phyloP scores from a whole-genome alignment of 2,888 invertebrate species.

The Ethmia dodecea region DNA sequence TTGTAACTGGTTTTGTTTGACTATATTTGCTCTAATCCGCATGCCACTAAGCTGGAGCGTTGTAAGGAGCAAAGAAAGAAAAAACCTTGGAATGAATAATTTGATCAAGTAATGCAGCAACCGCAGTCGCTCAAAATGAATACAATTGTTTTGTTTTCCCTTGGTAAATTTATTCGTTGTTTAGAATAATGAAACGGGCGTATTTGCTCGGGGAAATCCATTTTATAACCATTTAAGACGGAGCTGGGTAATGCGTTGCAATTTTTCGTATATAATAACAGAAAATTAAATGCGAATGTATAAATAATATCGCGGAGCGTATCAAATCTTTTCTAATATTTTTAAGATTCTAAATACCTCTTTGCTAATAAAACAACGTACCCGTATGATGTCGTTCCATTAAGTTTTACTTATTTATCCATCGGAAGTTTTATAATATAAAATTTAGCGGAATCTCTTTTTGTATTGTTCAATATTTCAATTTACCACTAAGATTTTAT shows the following conservation, averaged over 20 bases:
- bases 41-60: constrained; percentile 16
- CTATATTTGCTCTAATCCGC: constrained; percentile 22
- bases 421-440: too few relatives aligned
- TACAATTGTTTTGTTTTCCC: constrained; percentile 73
- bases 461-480: too few relatives aligned
- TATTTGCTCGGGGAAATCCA: constrained; percentile 67
- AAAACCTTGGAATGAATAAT: constrained; percentile 56
- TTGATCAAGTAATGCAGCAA: constrained; percentile 67
- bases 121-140: constrained; percentile 67
- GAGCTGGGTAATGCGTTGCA: constrained; percentile 62
- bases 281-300: constrained; percentile 15
- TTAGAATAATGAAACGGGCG: constrained; percentile 71
- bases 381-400: neutral
- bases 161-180: constrained; percentile 70
- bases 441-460: too few relatives aligned
- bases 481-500: too few relatives aligned
- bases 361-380: constrained; percentile 2
- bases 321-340: too few relatives aligned
- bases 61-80: constrained; percentile 27
- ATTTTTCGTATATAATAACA: constrained; percentile 65
- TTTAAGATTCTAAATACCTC: constrained; percentile 3
- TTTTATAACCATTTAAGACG: constrained; percentile 67
- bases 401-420: neutral
- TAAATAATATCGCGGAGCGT: constrained; percentile 2
- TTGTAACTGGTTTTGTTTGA: constrained; percentile 60